phyloP scores from a whole-genome alignment of 2,888 invertebrate genomes.

The Apamea monoglypha region DNA sequence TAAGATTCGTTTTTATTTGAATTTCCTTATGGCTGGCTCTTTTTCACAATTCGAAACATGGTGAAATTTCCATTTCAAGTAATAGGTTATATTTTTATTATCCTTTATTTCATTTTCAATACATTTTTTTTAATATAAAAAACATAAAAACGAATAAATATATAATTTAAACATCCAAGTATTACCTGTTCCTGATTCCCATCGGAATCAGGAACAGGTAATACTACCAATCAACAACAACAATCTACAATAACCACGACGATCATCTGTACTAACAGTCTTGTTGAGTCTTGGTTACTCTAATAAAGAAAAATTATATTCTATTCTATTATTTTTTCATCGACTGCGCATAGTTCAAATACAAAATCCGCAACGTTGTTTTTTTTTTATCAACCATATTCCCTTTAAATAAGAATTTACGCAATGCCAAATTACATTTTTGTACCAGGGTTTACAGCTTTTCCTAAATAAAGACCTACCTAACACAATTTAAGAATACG shows the following conservation, averaged over 20 bases:
- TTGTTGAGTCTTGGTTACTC: too few species aligned
- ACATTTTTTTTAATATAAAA: not conserved
- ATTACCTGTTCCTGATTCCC: too few species aligned
- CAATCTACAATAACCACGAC: too few species aligned
- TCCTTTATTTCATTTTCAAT: too few species aligned
- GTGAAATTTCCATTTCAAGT: too few species aligned
- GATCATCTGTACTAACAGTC: too few species aligned
- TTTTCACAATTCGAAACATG: not conserved
- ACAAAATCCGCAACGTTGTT: not conserved
- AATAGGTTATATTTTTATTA: not conserved
- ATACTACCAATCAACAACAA: too few species aligned
- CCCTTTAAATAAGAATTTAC: not conserved
- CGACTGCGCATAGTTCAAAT: not conserved
- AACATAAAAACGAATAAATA: not conserved
- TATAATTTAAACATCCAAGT: too few species aligned
- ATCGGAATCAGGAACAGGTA: too few species aligned
- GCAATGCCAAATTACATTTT: not conserved
- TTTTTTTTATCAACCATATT: not conserved
- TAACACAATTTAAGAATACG: conserved; percentile 8
- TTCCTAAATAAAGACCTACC: conserved; percentile 15
- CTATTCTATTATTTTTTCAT: not conserved
- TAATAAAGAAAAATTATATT: too few species aligned
- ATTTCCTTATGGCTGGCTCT: not conserved
- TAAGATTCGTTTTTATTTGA: conserved; percentile 30
- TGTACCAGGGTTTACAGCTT: not conserved